These are phyloP conservation scores for Delphinus delphis DNA, from an alignment of 2,113 vertebrate genomes.

Conservation along the genomic window DNA sequence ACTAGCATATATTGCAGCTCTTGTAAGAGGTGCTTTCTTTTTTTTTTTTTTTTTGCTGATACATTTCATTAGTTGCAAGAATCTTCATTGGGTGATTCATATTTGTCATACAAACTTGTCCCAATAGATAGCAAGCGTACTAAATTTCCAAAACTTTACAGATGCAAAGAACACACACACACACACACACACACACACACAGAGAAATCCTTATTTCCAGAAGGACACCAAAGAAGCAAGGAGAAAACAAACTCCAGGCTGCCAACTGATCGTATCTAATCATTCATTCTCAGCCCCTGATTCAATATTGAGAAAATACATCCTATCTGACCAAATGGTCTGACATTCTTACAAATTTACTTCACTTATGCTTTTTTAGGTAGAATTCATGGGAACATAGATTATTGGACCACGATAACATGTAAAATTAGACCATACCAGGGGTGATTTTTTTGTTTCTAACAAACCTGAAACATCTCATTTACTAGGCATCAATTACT, in stretches of 20 bases:
- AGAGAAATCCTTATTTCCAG: background rate
- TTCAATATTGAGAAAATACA: background rate
- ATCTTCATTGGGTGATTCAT: background rate
- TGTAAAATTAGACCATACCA: background rate
- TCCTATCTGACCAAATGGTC: background rate
- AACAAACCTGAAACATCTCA: background rate
- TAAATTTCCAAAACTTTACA: background rate
- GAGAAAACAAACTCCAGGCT: background rate
- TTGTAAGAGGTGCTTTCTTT: background rate
- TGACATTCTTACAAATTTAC: background rate
- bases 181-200: background rate
- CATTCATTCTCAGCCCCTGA: background rate
- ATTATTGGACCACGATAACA: background rate
- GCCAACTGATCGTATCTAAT: constrained; percentile 3
- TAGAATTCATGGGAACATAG: background rate
- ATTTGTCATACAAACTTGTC: background rate
- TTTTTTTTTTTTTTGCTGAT: background rate
- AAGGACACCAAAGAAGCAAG: background rate
- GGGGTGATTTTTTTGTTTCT: background rate
- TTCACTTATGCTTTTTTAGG: background rate
- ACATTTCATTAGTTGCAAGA: background rate
- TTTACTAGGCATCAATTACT: background rate
- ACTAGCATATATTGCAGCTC: background rate
- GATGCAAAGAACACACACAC: background rate
- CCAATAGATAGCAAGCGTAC: background rate